phyloP scores from a whole-genome alignment of 1,140 invertebrate species.

The Drosophila sulfurigaster region DNA sequence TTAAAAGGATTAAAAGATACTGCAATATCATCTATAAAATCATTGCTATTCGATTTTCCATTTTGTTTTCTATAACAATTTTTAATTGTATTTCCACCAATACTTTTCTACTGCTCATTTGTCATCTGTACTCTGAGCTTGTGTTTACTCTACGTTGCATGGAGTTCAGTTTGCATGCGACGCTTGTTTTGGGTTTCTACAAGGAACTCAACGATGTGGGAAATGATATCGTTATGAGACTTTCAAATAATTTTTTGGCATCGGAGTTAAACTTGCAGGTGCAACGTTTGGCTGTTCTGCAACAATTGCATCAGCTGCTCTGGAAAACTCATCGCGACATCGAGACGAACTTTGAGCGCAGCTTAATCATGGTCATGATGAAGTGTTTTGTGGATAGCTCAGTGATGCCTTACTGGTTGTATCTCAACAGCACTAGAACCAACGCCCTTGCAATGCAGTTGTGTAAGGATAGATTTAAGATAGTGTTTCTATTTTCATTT shows the following conservation, averaged over 20 bases:
- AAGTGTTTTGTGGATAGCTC: conserved; percentile 37
- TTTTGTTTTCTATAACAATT: conserved; percentile 9
- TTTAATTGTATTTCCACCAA: background rate
- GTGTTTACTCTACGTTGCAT: conserved; percentile 23
- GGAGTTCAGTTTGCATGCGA: conserved; percentile 33
- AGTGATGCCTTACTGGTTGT: conserved; percentile 36
- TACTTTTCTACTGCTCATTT: conserved; percentile 3
- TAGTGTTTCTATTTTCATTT: background rate
- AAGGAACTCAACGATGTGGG: conserved; percentile 27
- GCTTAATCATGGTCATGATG: conserved; percentile 18
- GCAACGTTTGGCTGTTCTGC: background rate
- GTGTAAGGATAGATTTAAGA: conserved; percentile 6
- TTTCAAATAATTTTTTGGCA: background rate
- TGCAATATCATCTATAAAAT: conserved; percentile 14
- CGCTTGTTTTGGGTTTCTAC: conserved; percentile 22
- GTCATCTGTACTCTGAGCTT: conserved; percentile 38
- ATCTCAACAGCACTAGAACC: conserved; percentile 7
- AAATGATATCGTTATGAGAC: background rate
- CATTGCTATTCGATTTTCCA: background rate
- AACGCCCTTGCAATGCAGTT: conserved; percentile 13
- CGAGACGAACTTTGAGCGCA: conserved; percentile 23
- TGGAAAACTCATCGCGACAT: conserved; percentile 33
- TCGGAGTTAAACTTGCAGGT: background rate
- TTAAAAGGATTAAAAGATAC: background rate
- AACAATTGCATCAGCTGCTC: conserved; percentile 32